Conservation (phyloP, 2,113 vertebrate genomes). For the Cebus imitator region DNA sequence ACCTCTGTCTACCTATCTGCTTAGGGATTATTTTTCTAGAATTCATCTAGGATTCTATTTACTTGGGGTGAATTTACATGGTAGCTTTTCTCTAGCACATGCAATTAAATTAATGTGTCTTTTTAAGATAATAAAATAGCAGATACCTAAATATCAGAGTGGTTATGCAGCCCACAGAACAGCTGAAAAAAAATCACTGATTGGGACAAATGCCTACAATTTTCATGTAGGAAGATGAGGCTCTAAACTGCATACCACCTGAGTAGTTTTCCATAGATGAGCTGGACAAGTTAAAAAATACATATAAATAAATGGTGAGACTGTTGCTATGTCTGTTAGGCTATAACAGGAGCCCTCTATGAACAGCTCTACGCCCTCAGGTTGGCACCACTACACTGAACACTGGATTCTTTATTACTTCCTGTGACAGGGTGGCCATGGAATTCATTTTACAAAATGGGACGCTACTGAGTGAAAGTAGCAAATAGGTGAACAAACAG, state of each 20-base stretch:
- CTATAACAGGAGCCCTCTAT: neutral
- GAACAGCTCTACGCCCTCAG: neutral
- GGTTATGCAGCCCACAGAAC: slow-evolving; percentile 53
- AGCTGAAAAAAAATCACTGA: neutral
- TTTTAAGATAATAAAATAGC: slow-evolving; percentile 73
- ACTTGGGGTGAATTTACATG: slow-evolving; percentile 16
- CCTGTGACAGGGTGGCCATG: neutral
- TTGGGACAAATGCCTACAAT: neutral
- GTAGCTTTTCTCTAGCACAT: slow-evolving; percentile 58
- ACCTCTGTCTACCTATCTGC: slow-evolving; percentile 51
- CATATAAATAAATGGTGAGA: neutral
- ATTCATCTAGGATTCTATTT: slow-evolving; percentile 58
- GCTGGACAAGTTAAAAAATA: slow-evolving; percentile 1
- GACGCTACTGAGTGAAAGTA: neutral
- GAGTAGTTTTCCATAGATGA: neutral
- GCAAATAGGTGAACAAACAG: neutral
- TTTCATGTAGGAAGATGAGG: neutral
- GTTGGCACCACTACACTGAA: neutral
- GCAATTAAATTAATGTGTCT: slow-evolving; percentile 56
- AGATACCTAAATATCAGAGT: slow-evolving; percentile 67
- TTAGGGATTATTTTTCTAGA: slow-evolving; percentile 20
- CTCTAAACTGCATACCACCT: neutral
- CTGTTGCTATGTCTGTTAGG: neutral
- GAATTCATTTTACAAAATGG: neutral
- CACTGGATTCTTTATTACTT: neutral